Conservation (phyloP, 1,140 invertebrate genomes). For the Plectrocnemia conspersa region DNA sequence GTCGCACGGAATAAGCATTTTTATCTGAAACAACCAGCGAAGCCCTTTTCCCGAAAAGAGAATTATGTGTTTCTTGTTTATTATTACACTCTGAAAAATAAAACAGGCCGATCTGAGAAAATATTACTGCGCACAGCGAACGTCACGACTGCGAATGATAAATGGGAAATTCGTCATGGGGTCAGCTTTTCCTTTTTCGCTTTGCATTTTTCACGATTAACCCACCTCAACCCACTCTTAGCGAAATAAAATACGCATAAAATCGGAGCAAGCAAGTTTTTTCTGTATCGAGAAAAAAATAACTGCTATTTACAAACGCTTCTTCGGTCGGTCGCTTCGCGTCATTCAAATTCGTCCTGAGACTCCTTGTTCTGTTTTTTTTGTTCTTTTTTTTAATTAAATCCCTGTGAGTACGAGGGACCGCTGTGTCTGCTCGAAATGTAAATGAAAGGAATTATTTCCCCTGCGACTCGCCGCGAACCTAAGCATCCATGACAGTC, state of each 20-base stretch:
- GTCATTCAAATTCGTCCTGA: no score
- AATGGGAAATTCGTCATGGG: slow-evolving; percentile 14
- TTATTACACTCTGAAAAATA: slow-evolving; percentile 20
- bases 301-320: no score
- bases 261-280: no score
- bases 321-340: no score
- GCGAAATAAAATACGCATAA: no score
- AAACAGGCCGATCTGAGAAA: slow-evolving; percentile 12
- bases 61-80: slow-evolving; percentile 19
- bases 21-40: slow-evolving; percentile 3
- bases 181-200: neutral
- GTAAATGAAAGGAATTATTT: slow-evolving; percentile 22
- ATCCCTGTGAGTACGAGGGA: neutral
- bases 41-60: slow-evolving; percentile 2
- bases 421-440: slow-evolving; percentile 2
- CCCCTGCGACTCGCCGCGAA: slow-evolving; percentile 1
- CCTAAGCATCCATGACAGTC: slow-evolving; percentile 10
- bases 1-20: slow-evolving; percentile 4
- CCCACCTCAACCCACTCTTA: no score
- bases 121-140: neutral
- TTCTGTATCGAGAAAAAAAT: no score
- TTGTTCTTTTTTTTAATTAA: slow-evolving; percentile 25
- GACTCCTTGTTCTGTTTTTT: no score
- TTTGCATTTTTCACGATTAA: neutral
- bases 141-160: slow-evolving; percentile 5